phyloP scores from a whole-genome alignment of 1,140 invertebrate species.

The Euschistus heros region DNA sequence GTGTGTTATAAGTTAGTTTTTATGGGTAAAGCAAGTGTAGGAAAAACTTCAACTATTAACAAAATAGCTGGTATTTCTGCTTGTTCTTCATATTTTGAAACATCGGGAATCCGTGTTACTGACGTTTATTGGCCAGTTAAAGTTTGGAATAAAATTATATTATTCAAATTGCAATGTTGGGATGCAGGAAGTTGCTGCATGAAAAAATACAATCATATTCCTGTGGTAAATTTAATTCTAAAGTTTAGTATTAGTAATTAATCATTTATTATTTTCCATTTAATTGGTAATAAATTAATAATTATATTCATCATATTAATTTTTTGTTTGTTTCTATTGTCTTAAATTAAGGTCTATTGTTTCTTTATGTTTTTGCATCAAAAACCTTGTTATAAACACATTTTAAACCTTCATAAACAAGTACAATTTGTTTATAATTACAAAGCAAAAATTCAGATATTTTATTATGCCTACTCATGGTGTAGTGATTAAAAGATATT shows the following conservation, averaged over 20 bases:
- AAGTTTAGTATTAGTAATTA: background rate
- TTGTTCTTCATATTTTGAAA: constrained; percentile 39
- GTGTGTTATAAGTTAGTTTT: constrained; percentile 49
- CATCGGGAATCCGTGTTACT: constrained; percentile 45
- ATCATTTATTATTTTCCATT: no score
- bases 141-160: constrained; percentile 43
- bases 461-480: no score
- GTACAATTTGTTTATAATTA: no score
- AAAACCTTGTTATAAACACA: no score
- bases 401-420: no score
- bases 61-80: constrained; percentile 38
- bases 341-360: no score
- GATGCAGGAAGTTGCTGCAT: constrained; percentile 45
- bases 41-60: constrained; percentile 44
- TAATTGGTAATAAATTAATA: background rate
- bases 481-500: no score
- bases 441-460: no score
- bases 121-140: constrained; percentile 49
- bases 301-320: no score
- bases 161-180: constrained; percentile 50
- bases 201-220: constrained; percentile 48
- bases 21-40: constrained; percentile 44
- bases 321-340: no score
- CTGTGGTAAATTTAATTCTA: constrained; percentile 38
- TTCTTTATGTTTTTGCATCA: no score